These are phyloP conservation scores for Fregetta grallaria DNA, from an alignment of 2,113 vertebrate genomes.

Conservation along the genomic window DNA sequence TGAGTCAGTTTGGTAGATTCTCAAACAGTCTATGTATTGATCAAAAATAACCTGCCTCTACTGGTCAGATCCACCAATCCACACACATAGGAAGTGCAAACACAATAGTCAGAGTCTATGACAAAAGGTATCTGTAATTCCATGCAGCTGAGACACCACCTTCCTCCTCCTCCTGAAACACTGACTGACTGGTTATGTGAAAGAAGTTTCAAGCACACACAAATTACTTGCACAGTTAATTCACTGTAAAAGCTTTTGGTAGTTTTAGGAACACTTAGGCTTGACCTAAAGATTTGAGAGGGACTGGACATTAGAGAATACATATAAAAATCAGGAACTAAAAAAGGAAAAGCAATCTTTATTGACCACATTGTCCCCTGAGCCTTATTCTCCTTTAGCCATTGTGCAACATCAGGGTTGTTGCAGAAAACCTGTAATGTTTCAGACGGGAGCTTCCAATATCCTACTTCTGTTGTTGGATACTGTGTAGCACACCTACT, in stretches of 20 bases:
- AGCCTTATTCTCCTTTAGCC: neutral
- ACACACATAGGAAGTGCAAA: slow-evolving; percentile 36
- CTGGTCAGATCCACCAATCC: slow-evolving; percentile 51
- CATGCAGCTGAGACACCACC: neutral
- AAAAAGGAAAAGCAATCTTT: neutral
- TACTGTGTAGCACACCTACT: neutral
- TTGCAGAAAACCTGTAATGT: neutral
- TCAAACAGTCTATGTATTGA: neutral
- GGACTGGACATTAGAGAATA: neutral
- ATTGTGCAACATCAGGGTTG: neutral
- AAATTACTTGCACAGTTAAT: neutral
- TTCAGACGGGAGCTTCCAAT: neutral
- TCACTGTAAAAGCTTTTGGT: neutral
- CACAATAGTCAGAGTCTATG: too few relatives aligned
- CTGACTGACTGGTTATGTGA: neutral
- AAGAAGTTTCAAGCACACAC: neutral
- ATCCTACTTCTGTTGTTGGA: neutral
- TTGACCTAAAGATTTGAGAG: neutral
- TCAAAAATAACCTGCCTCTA: neutral
- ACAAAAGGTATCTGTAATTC: neutral
- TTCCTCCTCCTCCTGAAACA: neutral
- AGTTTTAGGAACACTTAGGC: neutral
- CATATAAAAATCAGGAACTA: neutral
- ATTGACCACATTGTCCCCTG: neutral
- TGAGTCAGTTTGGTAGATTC: neutral